A percentile compares a stretch with the other conserved stretches of the same genome.
Conservation (phyloP, 2,113 vertebrate genomes). For the Parotia lawesii region DNA sequence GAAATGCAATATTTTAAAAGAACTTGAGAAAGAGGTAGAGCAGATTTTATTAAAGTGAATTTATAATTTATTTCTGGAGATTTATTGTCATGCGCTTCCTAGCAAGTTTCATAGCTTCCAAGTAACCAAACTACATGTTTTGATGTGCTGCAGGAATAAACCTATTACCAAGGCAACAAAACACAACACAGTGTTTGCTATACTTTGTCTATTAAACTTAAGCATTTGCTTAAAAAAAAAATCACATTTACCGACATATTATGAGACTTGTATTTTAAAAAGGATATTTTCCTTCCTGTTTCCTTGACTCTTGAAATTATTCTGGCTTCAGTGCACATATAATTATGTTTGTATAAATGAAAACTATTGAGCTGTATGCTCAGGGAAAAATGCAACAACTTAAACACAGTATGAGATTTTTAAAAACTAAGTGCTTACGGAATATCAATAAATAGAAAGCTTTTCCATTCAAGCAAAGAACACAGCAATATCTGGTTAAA, state of each 20-base stretch:
- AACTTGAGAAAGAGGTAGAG: neutral
- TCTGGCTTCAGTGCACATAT: neutral
- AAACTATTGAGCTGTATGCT: neutral
- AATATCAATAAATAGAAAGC: neutral
- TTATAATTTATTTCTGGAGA: neutral
- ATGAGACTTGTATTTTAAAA: neutral
- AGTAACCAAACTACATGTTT: neutral
- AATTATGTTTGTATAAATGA: neutral
- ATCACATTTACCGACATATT: neutral
- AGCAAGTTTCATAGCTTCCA: neutral
- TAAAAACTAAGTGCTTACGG: neutral
- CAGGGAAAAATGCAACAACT: neutral
- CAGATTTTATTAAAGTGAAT: neutral
- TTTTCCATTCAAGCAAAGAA: neutral
- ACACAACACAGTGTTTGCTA: neutral
- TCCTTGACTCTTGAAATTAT: neutral
- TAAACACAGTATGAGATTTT: neutral
- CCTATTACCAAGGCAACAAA: neutral
- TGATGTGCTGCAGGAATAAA: neutral
- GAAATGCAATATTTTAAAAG: neutral
- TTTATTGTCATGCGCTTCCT: neutral
- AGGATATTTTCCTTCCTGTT: neutral
- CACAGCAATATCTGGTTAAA: neutral
- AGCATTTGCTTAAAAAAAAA: conserved; percentile 3
- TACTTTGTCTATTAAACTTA: neutral